phyloP scores from a whole-genome alignment of 2,797 vertebrate genomes.

The Crocodylus rhombifer region DNA sequence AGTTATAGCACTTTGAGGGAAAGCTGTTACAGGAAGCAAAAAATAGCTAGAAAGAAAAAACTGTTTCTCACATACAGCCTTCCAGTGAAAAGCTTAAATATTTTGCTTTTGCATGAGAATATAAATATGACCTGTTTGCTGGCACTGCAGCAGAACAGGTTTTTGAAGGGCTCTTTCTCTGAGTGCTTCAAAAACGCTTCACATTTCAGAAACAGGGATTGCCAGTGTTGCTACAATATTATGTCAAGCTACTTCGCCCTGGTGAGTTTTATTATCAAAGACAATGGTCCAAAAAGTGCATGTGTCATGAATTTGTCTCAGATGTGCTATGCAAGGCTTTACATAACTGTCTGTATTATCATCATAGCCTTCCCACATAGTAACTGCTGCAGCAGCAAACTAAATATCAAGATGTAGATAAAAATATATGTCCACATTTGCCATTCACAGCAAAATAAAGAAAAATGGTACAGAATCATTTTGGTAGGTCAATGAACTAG shows the following conservation, averaged over 20 bases:
- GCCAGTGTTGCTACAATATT: neutral
- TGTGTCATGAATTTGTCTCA: neutral
- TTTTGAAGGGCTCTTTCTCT: neutral
- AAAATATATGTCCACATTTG: neutral
- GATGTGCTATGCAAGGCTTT: accelerated
- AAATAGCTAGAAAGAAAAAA: neutral
- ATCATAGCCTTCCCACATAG: neutral
- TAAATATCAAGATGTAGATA: neutral
- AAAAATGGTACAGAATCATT: neutral
- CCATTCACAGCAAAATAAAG: neutral
- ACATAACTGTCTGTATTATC: neutral
- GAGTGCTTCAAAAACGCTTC: neutral
- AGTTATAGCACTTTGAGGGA: neutral
- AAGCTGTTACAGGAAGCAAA: neutral
- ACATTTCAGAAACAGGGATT: neutral
- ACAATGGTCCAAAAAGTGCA: neutral
- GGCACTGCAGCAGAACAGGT: neutral
- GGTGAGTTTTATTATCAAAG: neutral
- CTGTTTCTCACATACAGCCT: neutral
- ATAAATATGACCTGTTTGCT: neutral
- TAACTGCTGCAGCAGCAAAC: neutral
- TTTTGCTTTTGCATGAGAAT: neutral
- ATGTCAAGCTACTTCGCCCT: neutral
- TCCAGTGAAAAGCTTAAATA: neutral
- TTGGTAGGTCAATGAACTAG: neutral